Evolutionary conservation across 2,113 vertebrate genomes (phyloP).

Genomic region (Percina caprodes): DNA sequence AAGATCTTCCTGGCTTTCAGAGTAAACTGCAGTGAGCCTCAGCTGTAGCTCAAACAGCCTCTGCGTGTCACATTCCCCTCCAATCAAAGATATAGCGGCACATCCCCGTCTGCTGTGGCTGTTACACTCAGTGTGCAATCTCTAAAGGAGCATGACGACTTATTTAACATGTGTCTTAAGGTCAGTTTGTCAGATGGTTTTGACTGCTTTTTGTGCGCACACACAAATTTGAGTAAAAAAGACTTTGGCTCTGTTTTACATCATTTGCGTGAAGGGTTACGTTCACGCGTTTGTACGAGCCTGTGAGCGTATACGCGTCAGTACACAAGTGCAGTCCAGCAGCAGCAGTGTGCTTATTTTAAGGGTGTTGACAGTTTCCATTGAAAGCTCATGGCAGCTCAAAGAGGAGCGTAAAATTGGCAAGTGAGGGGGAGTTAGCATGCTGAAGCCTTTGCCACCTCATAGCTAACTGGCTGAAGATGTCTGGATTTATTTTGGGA

Average conservation of each 20-base stretch:
- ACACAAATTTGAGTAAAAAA: not conserved
- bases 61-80: slow-evolving; percentile 65
- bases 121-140: slow-evolving; percentile 15
- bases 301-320: slow-evolving; percentile 38
- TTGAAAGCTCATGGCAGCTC: slow-evolving; percentile 79
- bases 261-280: slow-evolving; percentile 49
- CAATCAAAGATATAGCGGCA: slow-evolving; percentile 58
- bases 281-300: slow-evolving; percentile 22
- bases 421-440: slow-evolving; percentile 81
- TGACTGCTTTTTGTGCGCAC: slow-evolving; percentile 6
- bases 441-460: slow-evolving; percentile 82
- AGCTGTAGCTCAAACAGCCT: slow-evolving; percentile 69
- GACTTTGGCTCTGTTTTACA: slow-evolving; percentile 18
- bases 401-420: slow-evolving; percentile 82
- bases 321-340: slow-evolving; percentile 71
- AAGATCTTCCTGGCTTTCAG: slow-evolving; percentile 28
- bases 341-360: slow-evolving; percentile 76
- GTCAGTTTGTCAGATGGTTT: slow-evolving; percentile 38
- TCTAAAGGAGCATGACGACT: slow-evolving; percentile 50
- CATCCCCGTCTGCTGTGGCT: slow-evolving; percentile 45
- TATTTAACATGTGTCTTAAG: slow-evolving; percentile 36
- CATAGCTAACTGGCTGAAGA: slow-evolving; percentile 84
- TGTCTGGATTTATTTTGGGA: slow-evolving; percentile 88
- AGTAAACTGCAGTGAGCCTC: slow-evolving; percentile 58
- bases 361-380: slow-evolving; percentile 81